These are phyloP conservation scores for Pandemis corylana DNA, from an alignment of 2,888 invertebrate genomes.

Conservation along the genomic window DNA sequence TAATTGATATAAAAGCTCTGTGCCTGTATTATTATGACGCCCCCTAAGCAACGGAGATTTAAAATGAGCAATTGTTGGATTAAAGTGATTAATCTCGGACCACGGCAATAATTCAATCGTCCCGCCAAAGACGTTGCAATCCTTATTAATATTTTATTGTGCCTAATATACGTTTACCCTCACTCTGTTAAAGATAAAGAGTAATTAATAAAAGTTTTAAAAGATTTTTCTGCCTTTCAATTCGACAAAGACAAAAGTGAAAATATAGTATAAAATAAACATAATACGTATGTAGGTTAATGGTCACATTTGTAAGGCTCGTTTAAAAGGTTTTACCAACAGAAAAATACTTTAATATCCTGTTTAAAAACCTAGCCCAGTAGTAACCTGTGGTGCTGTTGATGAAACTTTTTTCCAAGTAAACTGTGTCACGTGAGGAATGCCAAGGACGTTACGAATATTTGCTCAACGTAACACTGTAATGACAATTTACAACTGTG, in stretches of 20 bases:
- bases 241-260: not conserved
- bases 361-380: no score
- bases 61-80: slow-evolving; percentile 74
- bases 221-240: slow-evolving; percentile 13
- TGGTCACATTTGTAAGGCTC: no score
- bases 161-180: slow-evolving; percentile 39
- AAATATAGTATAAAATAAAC: not conserved
- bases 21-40: slow-evolving; percentile 69
- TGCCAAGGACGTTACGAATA: slow-evolving; percentile 39
- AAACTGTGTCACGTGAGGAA: slow-evolving; percentile 22
- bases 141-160: slow-evolving; percentile 52
- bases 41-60: slow-evolving; percentile 64
- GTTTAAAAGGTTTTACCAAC: not conserved
- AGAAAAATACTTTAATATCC: not conserved
- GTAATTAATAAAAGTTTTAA: slow-evolving; percentile 21
- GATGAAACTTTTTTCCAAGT: slow-evolving; percentile 15
- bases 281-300: no score
- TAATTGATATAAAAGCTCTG: slow-evolving; percentile 77
- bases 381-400: not conserved
- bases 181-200: slow-evolving; percentile 19
- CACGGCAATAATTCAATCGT: slow-evolving; percentile 55
- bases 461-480: slow-evolving; percentile 31
- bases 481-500: slow-evolving; percentile 42
- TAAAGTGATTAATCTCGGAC: slow-evolving; percentile 68
- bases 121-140: slow-evolving; percentile 51